These are phyloP conservation scores for Aphis gossypii DNA, from an alignment of 1,140 invertebrate species.

Conservation along the genomic window DNA sequence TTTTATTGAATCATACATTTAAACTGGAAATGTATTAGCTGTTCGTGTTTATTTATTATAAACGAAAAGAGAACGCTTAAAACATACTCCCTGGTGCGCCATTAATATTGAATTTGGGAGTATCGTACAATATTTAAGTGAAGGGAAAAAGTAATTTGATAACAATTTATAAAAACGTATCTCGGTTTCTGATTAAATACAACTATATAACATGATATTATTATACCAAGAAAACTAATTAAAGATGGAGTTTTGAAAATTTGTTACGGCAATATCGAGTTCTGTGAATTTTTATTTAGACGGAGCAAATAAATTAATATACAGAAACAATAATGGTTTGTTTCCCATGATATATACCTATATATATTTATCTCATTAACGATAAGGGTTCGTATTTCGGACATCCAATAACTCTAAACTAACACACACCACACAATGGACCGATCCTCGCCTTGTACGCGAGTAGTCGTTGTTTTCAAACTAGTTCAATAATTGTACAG, in stretches of 20 bases:
- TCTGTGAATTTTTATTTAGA: background rate
- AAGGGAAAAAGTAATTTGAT: background rate
- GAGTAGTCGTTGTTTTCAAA: background rate
- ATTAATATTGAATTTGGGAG: background rate
- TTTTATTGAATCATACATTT: constrained; percentile 3
- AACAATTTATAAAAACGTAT: background rate
- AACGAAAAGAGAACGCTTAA: background rate
- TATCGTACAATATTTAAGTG: background rate
- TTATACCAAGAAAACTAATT: background rate
- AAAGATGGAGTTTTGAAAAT: background rate
- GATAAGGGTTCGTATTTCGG: background rate
- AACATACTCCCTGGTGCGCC: background rate
- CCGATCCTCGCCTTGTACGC: background rate
- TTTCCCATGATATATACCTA: background rate
- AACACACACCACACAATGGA: background rate
- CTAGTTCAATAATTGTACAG: background rate
- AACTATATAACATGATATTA: background rate
- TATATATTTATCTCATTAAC: background rate
- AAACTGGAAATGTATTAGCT: constrained; percentile 14
- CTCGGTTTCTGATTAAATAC: background rate
- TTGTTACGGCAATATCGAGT: background rate
- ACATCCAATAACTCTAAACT: background rate
- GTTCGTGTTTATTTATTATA: constrained; percentile 2
- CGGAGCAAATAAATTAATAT: background rate
- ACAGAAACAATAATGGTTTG: background rate